These are phyloP conservation scores for Phoeniculus purpureus DNA, from an alignment of 2,797 vertebrate species.

Conservation along the genomic window DNA sequence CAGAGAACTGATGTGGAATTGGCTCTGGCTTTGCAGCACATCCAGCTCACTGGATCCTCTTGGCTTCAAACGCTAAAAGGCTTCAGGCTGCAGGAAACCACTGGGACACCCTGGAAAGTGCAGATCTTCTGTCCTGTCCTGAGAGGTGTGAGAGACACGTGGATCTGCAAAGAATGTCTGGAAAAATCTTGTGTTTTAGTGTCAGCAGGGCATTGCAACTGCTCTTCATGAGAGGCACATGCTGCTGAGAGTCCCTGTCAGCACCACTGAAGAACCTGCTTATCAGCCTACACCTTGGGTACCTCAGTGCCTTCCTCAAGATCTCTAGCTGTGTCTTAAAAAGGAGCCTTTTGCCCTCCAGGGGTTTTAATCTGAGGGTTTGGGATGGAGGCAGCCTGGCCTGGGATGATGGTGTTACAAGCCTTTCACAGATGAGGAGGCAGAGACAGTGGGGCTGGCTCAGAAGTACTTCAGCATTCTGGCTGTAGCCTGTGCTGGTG, in stretches of 20 bases:
- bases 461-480: neutral
- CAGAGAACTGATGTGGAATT: neutral
- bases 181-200: neutral
- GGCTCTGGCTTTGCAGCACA: neutral
- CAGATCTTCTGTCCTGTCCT: neutral
- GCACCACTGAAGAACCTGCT: rapidly evolving
- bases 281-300: rapidly evolving
- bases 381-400: neutral
- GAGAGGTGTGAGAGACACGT: neutral
- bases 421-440: neutral
- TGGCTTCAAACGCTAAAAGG: neutral
- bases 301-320: rapidly evolving
- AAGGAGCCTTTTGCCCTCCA: neutral
- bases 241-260: neutral
- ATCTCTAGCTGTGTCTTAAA: neutral
- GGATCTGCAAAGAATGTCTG: neutral
- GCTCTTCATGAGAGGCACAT: rapidly evolving
- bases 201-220: neutral
- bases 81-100: neutral
- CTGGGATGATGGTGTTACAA: neutral
- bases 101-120: neutral
- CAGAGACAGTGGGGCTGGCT: neutral
- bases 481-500: neutral
- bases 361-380: rapidly evolving
- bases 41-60: neutral